Conservation (phyloP, 2,888 invertebrate genomes). For the Neoscelio sp. region DNA sequence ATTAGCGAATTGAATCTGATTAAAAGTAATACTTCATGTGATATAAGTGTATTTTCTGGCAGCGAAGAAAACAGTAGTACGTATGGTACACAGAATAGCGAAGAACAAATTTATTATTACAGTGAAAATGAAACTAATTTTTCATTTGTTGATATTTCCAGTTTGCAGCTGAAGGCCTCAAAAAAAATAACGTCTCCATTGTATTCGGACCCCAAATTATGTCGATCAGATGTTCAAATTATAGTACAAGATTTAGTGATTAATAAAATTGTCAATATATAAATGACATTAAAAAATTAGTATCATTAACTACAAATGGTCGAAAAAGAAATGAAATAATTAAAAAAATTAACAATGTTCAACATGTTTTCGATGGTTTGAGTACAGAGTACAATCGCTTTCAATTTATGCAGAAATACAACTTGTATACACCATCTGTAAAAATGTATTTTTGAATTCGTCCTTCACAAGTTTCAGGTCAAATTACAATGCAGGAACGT, state of each 20-base stretch:
- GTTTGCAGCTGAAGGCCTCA: too few relatives aligned
- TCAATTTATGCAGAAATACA: constrained; percentile 1
- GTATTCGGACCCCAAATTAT: too few relatives aligned
- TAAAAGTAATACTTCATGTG: too few relatives aligned
- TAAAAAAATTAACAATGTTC: constrained; percentile 7
- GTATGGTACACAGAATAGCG: too few relatives aligned
- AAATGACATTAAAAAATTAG: not conserved
- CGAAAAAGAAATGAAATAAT: not conserved
- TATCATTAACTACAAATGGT: not conserved
- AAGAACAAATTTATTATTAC: too few relatives aligned
- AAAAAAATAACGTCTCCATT: too few relatives aligned
- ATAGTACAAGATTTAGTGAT: not conserved
- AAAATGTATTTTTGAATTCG: constrained; percentile 1
- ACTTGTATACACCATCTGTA: not conserved
- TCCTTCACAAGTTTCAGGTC: not conserved
- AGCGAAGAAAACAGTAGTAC: too few relatives aligned
- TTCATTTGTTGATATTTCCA: too few relatives aligned
- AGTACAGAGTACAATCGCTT: constrained; percentile 5
- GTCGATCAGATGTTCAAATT: not conserved
- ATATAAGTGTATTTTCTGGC: too few relatives aligned
- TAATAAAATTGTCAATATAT: not conserved
- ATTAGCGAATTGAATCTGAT: too few relatives aligned
- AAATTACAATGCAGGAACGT: not conserved
- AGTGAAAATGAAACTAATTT: too few relatives aligned
- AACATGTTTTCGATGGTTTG: constrained; percentile 1